phyloP scores from a whole-genome alignment of 2,888 invertebrate species.

The Drosophila suboccidentalis region DNA sequence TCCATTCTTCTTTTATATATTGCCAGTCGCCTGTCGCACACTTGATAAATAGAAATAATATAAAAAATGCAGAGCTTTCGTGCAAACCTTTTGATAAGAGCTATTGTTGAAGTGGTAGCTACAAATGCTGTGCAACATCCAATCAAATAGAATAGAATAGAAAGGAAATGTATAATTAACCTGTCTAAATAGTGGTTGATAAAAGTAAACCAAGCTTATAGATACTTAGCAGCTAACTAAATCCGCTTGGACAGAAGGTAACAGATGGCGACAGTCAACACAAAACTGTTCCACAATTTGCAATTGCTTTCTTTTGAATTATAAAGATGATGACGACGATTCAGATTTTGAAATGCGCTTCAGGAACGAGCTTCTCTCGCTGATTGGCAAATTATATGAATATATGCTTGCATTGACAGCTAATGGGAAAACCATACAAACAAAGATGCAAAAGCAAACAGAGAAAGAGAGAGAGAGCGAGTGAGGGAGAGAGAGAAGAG shows the following conservation, averaged over 20 bases:
- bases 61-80: too few relatives aligned
- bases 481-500: background rate
- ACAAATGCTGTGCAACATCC: too few relatives aligned
- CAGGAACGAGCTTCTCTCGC: slow-evolving; percentile 27
- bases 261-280: background rate
- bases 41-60: too few relatives aligned
- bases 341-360: slow-evolving; percentile 10
- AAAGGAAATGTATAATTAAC: background rate
- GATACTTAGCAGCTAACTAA: background rate
- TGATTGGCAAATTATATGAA: slow-evolving; percentile 33
- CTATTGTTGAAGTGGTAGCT: too few relatives aligned
- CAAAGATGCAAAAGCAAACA: too few relatives aligned
- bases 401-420: slow-evolving; percentile 33
- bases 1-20: too few relatives aligned
- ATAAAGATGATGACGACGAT: slow-evolving; percentile 7
- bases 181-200: background rate
- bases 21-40: too few relatives aligned
- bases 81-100: too few relatives aligned
- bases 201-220: background rate
- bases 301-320: slow-evolving; percentile 18
- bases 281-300: slow-evolving; percentile 7
- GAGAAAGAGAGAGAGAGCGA: too few relatives aligned
- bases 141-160: too few relatives aligned
- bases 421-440: slow-evolving; percentile 43
- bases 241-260: background rate